Percentiles rank a stretch among this genome's conserved stretches.
phyloP scores from a whole-genome alignment of 2,888 invertebrate genomes.

The Drosophila algonquin region DNA sequence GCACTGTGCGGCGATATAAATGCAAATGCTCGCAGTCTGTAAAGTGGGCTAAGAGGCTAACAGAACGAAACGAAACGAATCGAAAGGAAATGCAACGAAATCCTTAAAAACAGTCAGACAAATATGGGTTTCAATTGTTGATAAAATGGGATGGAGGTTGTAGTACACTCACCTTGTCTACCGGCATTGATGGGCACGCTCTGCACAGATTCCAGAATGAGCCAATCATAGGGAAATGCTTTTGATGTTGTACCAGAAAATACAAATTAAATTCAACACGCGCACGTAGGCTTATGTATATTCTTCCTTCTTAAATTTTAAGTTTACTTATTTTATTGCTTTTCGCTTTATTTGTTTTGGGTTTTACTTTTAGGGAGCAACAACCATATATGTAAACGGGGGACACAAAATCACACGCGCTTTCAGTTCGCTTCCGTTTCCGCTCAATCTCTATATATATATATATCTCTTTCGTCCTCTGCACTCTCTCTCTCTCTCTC shows the following conservation, averaged over 20 bases:
- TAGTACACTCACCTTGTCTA: conserved; percentile 92
- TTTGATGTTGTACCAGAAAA: conserved; percentile 66
- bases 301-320: conserved; percentile 8
- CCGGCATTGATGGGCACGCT: conserved; percentile 98
- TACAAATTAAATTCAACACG: conserved; percentile 67
- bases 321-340: conserved; percentile 26
- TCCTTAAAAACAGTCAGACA: conserved; percentile 7
- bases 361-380: conserved; percentile 49
- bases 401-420: conserved; percentile 58
- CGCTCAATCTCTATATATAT: conserved; percentile 11
- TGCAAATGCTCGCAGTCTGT: conserved; percentile 22
- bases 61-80: not conserved
- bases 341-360: conserved; percentile 37
- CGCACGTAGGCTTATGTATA: conserved; percentile 40
- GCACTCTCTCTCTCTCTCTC: conserved; percentile 10
- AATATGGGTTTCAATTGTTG: conserved; percentile 4
- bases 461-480: not conserved
- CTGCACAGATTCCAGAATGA: conserved; percentile 98
- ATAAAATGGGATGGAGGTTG: not conserved
- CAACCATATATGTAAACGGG: conserved; percentile 42
- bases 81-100: conserved; percentile 2
- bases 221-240: conserved; percentile 92
- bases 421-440: conserved; percentile 13
- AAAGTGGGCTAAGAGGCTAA: conserved; percentile 60
- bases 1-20: conserved; percentile 39